A percentile compares a stretch with the other conserved stretches of the same genome.
Evolutionary conservation across 2,797 vertebrate genomes (phyloP).

Genomic region (Amphiprion clarkii): DNA sequence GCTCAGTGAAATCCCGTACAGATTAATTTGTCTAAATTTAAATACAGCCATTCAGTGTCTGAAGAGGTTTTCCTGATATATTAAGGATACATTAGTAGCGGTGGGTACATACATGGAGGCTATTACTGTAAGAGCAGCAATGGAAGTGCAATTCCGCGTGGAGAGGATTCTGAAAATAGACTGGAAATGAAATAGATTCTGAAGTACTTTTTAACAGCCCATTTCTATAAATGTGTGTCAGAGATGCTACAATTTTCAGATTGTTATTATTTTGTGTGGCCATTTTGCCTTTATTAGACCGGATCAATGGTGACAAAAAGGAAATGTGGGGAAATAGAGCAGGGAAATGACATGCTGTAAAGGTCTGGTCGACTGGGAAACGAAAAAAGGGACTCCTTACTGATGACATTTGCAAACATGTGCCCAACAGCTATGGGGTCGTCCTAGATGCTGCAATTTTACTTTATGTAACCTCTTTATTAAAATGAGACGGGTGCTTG

Average conservation of each 20-base stretch:
- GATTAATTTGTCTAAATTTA: conserved; percentile 3
- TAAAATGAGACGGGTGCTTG: neutral
- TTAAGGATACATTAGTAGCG: conserved; percentile 29
- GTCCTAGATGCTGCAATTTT: neutral
- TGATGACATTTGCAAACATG: too few species aligned
- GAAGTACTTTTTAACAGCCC: conserved; percentile 27
- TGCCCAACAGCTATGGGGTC: too few species aligned
- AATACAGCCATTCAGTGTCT: conserved; percentile 24
- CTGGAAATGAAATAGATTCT: conserved; percentile 21
- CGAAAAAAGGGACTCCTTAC: too few species aligned
- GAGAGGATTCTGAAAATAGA: conserved; percentile 4
- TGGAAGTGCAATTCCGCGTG: conserved; percentile 23
- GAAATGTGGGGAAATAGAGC: too few species aligned
- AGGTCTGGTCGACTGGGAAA: too few species aligned
- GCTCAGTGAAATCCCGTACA: conserved; percentile 3
- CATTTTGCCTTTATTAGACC: too few species aligned
- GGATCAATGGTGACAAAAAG: too few species aligned
- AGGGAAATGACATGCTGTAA: too few species aligned
- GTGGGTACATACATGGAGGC: conserved; percentile 1
- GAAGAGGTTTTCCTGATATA: conserved; percentile 6
- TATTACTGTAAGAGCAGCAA: conserved; percentile 22
- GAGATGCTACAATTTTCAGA: neutral
- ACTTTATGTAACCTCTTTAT: too few species aligned
- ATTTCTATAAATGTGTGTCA: conserved; percentile 5
- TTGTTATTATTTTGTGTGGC: too few species aligned